Conservation (phyloP, 92 coral and sea anemone species). For the Zoanthus gigantus region DNA sequence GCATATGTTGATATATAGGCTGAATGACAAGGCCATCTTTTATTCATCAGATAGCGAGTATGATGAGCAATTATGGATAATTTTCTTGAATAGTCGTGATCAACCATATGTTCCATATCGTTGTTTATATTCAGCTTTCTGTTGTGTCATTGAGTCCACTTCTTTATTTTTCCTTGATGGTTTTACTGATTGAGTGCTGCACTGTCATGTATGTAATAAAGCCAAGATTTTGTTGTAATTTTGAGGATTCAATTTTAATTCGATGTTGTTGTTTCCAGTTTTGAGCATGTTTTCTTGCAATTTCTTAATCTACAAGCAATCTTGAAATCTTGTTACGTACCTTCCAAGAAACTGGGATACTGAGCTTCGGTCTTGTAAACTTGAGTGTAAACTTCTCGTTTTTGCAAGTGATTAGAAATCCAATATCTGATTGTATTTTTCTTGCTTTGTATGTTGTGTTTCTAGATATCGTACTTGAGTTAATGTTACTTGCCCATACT, state of each 20-base stretch:
- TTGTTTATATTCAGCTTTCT: neutral
- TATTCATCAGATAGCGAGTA: slow-evolving; percentile 17
- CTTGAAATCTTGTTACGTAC: slow-evolving; percentile 28
- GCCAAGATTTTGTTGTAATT: neutral
- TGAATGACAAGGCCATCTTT: slow-evolving; percentile 20
- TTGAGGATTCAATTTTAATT: neutral
- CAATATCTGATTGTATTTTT: neutral
- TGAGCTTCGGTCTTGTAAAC: slow-evolving; percentile 32
- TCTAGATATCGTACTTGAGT: too few species aligned
- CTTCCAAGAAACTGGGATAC: slow-evolving; percentile 27
- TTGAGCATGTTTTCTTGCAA: slow-evolving; percentile 18
- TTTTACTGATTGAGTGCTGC: neutral
- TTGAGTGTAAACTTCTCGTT: neutral
- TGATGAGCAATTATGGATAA: slow-evolving; percentile 19
- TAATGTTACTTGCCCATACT: too few species aligned
- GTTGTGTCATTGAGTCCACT: slow-evolving; percentile 11
- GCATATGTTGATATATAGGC: slow-evolving; percentile 30
- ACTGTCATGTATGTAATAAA: neutral
- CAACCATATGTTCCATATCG: neutral
- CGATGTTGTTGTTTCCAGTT: slow-evolving; percentile 9
- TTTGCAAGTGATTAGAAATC: slow-evolving; percentile 22
- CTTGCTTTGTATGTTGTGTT: too few species aligned
- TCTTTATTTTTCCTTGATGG: slow-evolving; percentile 1
- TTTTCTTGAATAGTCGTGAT: slow-evolving; percentile 4
- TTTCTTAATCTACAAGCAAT: slow-evolving; percentile 4